phyloP scores from a whole-genome alignment of 1,140 invertebrate genomes.

The Solenopsis fugax region DNA sequence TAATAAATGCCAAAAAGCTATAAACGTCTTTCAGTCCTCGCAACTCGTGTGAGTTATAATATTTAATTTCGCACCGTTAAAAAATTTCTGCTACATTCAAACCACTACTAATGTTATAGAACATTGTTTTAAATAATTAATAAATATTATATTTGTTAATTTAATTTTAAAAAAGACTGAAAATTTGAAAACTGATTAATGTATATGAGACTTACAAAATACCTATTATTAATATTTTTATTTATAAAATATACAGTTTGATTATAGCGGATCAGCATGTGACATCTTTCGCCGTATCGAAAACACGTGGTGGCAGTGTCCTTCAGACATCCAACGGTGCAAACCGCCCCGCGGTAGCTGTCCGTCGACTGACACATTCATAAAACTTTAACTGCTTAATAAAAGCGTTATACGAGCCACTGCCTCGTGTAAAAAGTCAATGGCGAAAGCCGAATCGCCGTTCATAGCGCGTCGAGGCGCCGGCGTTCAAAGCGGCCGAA shows the following conservation, averaged over 20 bases:
- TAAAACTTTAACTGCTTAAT: constrained; percentile 81
- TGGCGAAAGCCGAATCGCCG: constrained; percentile 60
- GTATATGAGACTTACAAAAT: background rate
- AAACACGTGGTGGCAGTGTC: constrained; percentile 53
- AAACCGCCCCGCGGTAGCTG: constrained; percentile 69
- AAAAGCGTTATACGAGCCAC: constrained; percentile 78
- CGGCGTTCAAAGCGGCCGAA: constrained; percentile 58
- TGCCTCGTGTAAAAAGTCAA: constrained; percentile 67
- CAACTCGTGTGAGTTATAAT: background rate
- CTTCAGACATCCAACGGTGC: constrained; percentile 77
- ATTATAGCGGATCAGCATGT: constrained; percentile 64
- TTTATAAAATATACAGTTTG: constrained; percentile 9
- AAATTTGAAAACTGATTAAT: background rate
- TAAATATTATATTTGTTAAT: background rate
- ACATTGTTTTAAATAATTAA: background rate
- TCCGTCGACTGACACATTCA: constrained; percentile 67
- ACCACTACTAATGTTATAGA: background rate
- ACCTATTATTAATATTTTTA: background rate
- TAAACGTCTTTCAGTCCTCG: constrained; percentile 35
- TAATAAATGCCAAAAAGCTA: constrained; percentile 46
- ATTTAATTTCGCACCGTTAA: constrained; percentile 38
- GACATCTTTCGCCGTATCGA: constrained; percentile 77
- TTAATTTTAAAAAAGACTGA: background rate
- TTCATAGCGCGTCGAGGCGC: constrained; percentile 44
- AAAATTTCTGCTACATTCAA: background rate